Evolutionary conservation across 2,888 invertebrate species (phyloP).

Genomic region (Metalampra italica): DNA sequence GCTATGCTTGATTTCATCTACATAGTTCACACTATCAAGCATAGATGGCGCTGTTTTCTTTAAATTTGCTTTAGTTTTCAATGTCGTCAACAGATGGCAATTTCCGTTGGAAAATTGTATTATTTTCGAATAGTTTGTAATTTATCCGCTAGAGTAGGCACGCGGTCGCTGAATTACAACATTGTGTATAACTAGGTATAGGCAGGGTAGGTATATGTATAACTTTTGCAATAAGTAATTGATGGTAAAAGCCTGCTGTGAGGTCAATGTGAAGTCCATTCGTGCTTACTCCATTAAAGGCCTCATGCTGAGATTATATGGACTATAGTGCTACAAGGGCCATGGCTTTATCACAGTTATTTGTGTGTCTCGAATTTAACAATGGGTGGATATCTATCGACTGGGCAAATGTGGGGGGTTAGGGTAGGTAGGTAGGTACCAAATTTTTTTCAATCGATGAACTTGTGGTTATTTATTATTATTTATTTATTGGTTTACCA

Average conservation of each 20-base stretch:
- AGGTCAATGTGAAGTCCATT: background rate
- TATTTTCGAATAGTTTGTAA: background rate
- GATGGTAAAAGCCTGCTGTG: slow-evolving; percentile 9
- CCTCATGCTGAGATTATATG: background rate
- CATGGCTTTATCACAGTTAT: no score
- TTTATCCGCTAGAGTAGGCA: background rate
- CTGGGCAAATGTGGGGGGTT: no score
- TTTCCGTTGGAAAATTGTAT: background rate
- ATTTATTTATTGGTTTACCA: no score
- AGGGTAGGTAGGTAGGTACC: no score
- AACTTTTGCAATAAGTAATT: background rate
- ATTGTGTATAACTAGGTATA: no score
- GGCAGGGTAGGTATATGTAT: no score
- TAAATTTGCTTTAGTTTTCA: background rate
- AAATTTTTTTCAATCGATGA: no score
- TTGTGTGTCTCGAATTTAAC: no score
- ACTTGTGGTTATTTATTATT: no score
- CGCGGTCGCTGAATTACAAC: no score
- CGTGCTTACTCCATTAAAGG: background rate
- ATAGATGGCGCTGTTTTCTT: background rate
- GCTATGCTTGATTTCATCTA: background rate
- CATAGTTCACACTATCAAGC: background rate
- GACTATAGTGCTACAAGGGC: background rate
- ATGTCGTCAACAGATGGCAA: background rate
- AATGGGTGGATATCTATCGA: no score